Evolutionary conservation across 2,113 vertebrate species (phyloP).

Genomic region (Chlorodrepanis virens): DNA sequence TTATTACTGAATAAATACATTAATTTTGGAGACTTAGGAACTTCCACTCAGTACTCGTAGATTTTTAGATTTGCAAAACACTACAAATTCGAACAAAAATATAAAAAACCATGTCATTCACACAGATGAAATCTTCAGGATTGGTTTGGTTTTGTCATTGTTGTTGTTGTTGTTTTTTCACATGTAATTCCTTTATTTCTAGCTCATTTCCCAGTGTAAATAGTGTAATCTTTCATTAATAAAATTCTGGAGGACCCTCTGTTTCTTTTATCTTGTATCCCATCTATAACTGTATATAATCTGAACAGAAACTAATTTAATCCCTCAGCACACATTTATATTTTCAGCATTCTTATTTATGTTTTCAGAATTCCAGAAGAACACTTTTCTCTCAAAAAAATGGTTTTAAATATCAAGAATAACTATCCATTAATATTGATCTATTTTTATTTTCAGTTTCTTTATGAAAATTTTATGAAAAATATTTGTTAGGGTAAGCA

Average conservation of each 20-base stretch:
- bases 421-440: not conserved
- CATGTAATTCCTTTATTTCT: not conserved
- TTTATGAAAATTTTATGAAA: not conserved
- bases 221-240: not conserved
- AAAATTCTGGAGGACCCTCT: not conserved
- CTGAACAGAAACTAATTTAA: not conserved
- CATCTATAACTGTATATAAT: not conserved
- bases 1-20: not conserved
- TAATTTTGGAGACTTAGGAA: not conserved
- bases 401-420: not conserved
- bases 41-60: not conserved
- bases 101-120: not conserved
- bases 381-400: not conserved
- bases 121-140: not conserved
- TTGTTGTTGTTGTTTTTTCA: not conserved
- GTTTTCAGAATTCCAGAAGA: not conserved
- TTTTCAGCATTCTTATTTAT: not conserved
- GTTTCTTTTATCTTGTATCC: not conserved
- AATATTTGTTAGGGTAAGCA: not conserved
- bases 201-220: not conserved
- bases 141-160: not conserved
- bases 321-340: not conserved
- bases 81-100: not conserved
- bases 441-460: not conserved
- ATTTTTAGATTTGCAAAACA: not conserved